Evolutionary conservation across 1,140 invertebrate genomes (phyloP).

Genomic region (Colletes gigas): DNA sequence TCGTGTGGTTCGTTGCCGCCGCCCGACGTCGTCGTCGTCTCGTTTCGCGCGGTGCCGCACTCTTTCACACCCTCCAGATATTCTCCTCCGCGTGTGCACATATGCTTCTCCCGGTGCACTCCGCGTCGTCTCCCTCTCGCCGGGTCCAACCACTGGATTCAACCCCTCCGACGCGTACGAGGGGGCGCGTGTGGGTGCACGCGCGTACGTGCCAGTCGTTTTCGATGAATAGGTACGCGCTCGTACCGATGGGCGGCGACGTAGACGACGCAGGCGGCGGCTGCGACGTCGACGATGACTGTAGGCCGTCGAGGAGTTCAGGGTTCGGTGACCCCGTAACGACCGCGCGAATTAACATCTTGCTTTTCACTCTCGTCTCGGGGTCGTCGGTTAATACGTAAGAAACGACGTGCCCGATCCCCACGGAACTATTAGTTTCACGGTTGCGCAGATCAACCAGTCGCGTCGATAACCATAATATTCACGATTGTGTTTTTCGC

Average conservation of each 20-base stretch:
- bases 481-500: too few relatives aligned
- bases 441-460: background rate
- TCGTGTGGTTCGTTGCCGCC: slow-evolving; percentile 3
- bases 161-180: slow-evolving; percentile 26
- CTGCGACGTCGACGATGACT: slow-evolving; percentile 53
- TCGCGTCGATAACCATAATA: slow-evolving; percentile 9
- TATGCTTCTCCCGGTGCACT: slow-evolving; percentile 46
- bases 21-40: slow-evolving; percentile 49
- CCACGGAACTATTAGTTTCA: slow-evolving; percentile 18
- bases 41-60: slow-evolving; percentile 65
- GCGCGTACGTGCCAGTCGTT: slow-evolving; percentile 51
- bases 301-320: slow-evolving; percentile 52
- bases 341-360: slow-evolving; percentile 72
- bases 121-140: slow-evolving; percentile 5
- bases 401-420: slow-evolving; percentile 8
- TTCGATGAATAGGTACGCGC: slow-evolving; percentile 71
- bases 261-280: slow-evolving; percentile 21
- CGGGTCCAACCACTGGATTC: slow-evolving; percentile 14
- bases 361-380: slow-evolving; percentile 30
- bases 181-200: slow-evolving; percentile 18
- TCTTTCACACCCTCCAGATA: slow-evolving; percentile 73
- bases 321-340: slow-evolving; percentile 74
- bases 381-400: slow-evolving; percentile 21
- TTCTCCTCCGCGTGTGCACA: slow-evolving; percentile 62
- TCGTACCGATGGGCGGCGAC: slow-evolving; percentile 54